A percentile compares a stretch with the other conserved stretches of the same genome.
Conservation (phyloP, 1,140 invertebrate species). For the Yoshiicerus persimilis region DNA sequence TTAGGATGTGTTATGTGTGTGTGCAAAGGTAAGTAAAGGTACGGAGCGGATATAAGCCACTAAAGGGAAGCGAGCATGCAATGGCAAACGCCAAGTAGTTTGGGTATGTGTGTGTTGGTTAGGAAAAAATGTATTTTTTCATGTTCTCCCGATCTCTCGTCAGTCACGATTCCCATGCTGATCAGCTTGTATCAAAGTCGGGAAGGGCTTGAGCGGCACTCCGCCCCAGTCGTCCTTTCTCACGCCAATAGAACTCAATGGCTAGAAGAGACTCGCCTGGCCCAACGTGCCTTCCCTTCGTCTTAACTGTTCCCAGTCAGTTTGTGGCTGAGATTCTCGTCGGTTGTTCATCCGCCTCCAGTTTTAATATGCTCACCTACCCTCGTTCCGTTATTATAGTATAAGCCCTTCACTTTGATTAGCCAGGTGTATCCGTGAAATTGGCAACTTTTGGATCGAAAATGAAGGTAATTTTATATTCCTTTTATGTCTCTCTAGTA, state of each 20-base stretch:
- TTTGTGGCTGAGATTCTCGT: conserved; percentile 12
- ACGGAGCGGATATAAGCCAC: not conserved
- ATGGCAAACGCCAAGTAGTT: not conserved
- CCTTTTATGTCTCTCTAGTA: not conserved
- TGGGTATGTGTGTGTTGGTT: not conserved
- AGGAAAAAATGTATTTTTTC: conserved; percentile 3
- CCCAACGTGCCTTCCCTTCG: conserved; percentile 11
- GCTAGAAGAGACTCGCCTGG: not conserved
- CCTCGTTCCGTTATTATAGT: conserved; percentile 19
- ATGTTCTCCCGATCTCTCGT: conserved; percentile 8
- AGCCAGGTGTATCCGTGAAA: conserved; percentile 14
- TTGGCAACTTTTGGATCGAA: conserved; percentile 13
- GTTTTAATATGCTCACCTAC: conserved; percentile 13
- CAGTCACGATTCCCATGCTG: conserved; percentile 20
- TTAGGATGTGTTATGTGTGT: not conserved
- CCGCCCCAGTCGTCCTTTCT: conserved; percentile 5
- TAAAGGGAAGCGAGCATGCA: not conserved
- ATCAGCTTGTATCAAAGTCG: conserved; percentile 9
- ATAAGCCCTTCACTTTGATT: conserved; percentile 7
- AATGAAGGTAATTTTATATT: conserved; percentile 20
- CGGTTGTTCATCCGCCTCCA: conserved; percentile 19
- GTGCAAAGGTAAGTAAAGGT: not conserved
- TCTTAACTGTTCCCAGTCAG: conserved; percentile 12
- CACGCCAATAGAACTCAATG: not conserved
- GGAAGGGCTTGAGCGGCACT: not conserved